phyloP scores from a whole-genome alignment of 2,888 invertebrate genomes.

The Ptilodon capucinus region DNA sequence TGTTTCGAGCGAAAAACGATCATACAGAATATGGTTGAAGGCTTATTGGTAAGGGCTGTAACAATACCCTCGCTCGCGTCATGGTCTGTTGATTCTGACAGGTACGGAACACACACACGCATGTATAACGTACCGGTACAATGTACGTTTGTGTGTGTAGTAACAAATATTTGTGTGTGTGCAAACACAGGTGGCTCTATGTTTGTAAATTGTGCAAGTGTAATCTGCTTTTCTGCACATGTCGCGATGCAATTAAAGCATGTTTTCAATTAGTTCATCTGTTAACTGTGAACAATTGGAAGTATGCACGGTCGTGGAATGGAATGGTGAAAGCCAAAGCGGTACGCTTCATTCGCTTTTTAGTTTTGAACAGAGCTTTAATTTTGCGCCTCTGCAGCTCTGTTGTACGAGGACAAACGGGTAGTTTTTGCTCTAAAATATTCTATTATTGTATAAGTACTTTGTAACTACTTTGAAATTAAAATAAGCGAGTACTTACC shows the following conservation, averaged over 20 bases:
- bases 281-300: slow-evolving; percentile 20
- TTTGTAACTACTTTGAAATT: too few relatives aligned
- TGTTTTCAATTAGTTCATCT: slow-evolving; percentile 21
- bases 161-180: slow-evolving; percentile 6
- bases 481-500: too few relatives aligned
- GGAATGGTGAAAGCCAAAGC: slow-evolving; percentile 4
- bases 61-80: slow-evolving; percentile 57
- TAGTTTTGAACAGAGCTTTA: not conserved
- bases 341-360: not conserved
- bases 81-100: slow-evolving; percentile 63
- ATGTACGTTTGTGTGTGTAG: slow-evolving; percentile 12
- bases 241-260: slow-evolving; percentile 31
- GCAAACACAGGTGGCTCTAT: slow-evolving; percentile 47
- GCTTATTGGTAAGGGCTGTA: slow-evolving; percentile 51
- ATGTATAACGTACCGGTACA: slow-evolving; percentile 8
- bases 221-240: slow-evolving; percentile 31
- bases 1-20: slow-evolving; percentile 12
- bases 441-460: too few relatives aligned
- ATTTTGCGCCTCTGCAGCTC: too few relatives aligned
- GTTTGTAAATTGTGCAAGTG: slow-evolving; percentile 44
- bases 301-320: slow-evolving; percentile 9
- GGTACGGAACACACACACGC: slow-evolving; percentile 43
- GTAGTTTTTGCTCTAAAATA: too few relatives aligned
- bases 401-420: not conserved
- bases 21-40: slow-evolving; percentile 24